Conservation (phyloP, 2,888 invertebrate genomes). For the Trachelus tabidus region DNA sequence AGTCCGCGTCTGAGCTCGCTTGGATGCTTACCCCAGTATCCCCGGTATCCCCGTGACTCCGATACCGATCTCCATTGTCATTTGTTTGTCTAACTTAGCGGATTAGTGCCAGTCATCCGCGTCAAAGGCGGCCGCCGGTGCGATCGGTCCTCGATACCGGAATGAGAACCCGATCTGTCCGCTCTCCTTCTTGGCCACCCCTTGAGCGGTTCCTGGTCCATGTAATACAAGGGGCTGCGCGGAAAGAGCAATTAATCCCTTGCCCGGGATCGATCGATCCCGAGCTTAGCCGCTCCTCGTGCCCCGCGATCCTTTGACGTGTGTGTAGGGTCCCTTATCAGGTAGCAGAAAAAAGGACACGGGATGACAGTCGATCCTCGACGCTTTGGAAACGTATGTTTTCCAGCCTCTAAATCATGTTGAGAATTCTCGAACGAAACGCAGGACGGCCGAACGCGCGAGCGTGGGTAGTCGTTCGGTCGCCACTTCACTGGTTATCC, state of each 20-base stretch:
- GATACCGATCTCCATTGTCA: conserved; percentile 63
- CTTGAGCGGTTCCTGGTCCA: conserved; percentile 30
- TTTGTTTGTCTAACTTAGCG: conserved; percentile 63
- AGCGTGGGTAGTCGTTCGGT: background rate
- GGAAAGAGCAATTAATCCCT: conserved; percentile 41
- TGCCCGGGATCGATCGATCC: background rate
- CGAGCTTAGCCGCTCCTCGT: background rate
- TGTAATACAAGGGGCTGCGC: background rate
- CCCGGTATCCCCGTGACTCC: conserved; percentile 25
- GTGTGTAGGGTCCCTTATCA: background rate
- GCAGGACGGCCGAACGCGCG: background rate
- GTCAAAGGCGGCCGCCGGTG: conserved; percentile 58
- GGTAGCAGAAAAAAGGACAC: background rate
- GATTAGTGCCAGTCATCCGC: conserved; percentile 58
- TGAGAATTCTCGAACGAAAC: background rate
- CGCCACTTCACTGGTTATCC: background rate
- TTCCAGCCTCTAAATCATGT: background rate
- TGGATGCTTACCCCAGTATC: conserved; percentile 22
- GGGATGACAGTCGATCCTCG: background rate
- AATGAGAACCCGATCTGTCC: conserved; percentile 38
- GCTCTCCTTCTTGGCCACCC: conserved; percentile 38
- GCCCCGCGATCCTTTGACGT: background rate
- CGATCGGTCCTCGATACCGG: conserved; percentile 39
- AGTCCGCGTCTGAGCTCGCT: conserved; percentile 12
- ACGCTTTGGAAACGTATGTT: background rate